Base-by-base conservation (phyloP, 2,113 vertebrate genomes). In the Candoia aspera region DNA sequence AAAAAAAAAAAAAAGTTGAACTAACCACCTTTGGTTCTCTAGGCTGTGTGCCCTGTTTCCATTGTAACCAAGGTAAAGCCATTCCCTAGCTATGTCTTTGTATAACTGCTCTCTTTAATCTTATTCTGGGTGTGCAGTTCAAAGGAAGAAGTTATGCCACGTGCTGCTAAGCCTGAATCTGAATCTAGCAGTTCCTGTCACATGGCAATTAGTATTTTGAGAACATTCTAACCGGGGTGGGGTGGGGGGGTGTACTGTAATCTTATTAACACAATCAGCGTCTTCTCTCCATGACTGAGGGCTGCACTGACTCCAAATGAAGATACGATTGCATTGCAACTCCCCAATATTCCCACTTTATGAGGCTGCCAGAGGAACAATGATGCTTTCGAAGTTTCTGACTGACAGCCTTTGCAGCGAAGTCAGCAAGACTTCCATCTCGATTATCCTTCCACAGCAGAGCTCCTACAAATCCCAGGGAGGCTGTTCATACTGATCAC, bases 161-260 rank as follows among this genome's bases (percentile, higher is more conserved):
- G 92, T 57, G 55, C 94, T 85, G 23, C 13, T 62, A 54, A 89
- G 53, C 42, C 42, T 62, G 91, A 88, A 84, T 84, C 79, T 23
- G 21, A 84, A 89, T 26, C 58, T 42, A 91, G 68, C 33, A 85
- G 59, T n/a, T 33, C 91, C 89, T 53, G 57, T 94, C 64, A 84
- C 86, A 29, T 88, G 57, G 55, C 91, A 85, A 90, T 94, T 90
- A 90, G 46, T 93, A 93, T 86, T 93, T 91, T 54, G 90, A 73
- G 92, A 94, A 87, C 88, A 57, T 90, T 87, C 64, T n/a, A 64
- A 85, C 33, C 37, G 37, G 33, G 17, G 15, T 15, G 13, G 19
- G 15, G n/a, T 1, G n/a, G 15, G 15, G 15, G 15, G 8, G 8
- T 83, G 90, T 89, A 12, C 33, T 37, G 6, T 89, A 59, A 88